Conservation (phyloP, 2,888 invertebrate species). For the Lapara coniferarum region DNA sequence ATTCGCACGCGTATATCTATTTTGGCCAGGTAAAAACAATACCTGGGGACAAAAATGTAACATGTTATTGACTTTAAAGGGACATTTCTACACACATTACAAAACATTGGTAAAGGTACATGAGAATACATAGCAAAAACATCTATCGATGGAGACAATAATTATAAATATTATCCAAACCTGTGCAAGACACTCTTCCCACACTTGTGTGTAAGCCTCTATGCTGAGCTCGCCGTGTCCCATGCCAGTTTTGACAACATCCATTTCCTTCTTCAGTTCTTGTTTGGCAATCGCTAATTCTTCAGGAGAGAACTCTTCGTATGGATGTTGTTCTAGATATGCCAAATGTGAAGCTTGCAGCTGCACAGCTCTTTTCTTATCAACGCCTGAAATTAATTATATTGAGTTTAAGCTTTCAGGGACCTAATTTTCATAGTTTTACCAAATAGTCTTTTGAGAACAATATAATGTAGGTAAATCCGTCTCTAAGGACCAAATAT, state of each 20-base stretch:
- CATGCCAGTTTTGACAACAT: constrained; percentile 95
- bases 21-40: constrained; percentile 95
- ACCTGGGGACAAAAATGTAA: constrained; percentile 76
- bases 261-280: constrained; percentile 92
- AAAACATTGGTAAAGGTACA: neutral
- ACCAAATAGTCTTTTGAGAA: neutral
- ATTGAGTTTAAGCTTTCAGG: neutral
- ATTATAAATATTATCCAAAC: constrained; percentile 62
- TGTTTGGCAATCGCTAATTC: constrained; percentile 87
- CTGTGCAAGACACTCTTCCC: constrained; percentile 98
- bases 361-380: constrained; percentile 83
- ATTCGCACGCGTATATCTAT: constrained; percentile 96
- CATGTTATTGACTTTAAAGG: neutral
- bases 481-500: neutral
- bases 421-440: neutral
- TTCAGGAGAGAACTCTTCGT: constrained; percentile 87
- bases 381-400: constrained; percentile 54
- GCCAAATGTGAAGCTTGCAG: constrained; percentile 88
- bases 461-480: neutral
- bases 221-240: constrained; percentile 96
- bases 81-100: neutral
- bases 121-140: constrained; percentile 17
- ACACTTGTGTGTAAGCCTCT: constrained; percentile 96
- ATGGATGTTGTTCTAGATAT: constrained; percentile 94
- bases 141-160: neutral